Evolutionary conservation across 2,888 invertebrate genomes (phyloP).

Genomic region (Drosophila fulvimacula): DNA sequence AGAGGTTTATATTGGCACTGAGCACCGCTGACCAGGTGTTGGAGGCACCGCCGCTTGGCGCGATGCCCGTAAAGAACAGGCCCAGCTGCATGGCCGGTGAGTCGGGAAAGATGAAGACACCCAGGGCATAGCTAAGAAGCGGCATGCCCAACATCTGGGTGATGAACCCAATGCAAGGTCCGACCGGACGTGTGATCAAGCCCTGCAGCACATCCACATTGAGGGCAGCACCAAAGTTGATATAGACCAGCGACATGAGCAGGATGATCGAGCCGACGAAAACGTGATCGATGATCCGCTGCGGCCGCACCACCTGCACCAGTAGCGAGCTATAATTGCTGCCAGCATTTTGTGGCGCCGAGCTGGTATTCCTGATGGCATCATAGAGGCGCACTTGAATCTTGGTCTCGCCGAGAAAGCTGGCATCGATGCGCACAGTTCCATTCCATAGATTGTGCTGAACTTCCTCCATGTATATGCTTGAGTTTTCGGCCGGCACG

Average conservation of each 20-base stretch:
- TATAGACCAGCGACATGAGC: constrained; percentile 92
- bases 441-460: constrained; percentile 71
- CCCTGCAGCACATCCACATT: constrained; percentile 86
- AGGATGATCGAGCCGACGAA: constrained; percentile 91
- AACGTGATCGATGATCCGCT: constrained; percentile 89
- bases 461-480: constrained; percentile 50
- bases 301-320: constrained; percentile 87
- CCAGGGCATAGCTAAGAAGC: constrained; percentile 91
- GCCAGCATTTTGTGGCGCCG: constrained; percentile 56
- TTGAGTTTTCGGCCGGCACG: constrained; percentile 49
- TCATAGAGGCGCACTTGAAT: constrained; percentile 72
- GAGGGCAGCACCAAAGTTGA: constrained; percentile 96
- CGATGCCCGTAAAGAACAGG: constrained; percentile 95
- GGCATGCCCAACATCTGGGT: constrained; percentile 95
- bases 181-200: constrained; percentile 87
- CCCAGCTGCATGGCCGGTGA: constrained; percentile 91
- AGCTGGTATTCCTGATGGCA: constrained; percentile 36
- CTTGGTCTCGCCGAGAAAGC: constrained; percentile 82
- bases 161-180: constrained; percentile 89
- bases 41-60: constrained; percentile 97
- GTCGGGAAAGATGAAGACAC: constrained; percentile 89
- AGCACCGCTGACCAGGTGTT: constrained; percentile 98
- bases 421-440: constrained; percentile 63
- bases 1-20: constrained; percentile 96
- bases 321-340: constrained; percentile 77